Evolutionary conservation across 2,888 invertebrate genomes (phyloP), one percentile per base, ranked within the genome.

Genomic region (Mesodorylaimus sp.): DNA sequence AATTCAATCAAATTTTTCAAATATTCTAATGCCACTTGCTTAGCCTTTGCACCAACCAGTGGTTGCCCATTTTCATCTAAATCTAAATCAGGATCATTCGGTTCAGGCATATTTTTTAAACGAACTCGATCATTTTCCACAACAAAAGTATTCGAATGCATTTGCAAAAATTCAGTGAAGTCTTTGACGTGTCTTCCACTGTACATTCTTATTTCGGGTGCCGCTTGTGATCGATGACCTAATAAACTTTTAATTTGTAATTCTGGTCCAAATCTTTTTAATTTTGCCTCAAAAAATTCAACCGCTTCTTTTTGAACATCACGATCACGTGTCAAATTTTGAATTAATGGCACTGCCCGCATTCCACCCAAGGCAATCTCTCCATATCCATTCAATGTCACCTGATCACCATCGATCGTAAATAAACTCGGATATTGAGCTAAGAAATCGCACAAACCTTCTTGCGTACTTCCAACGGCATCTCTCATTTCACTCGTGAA

Each of bases 401-500:
- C 67, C 51, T 63, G 61, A 70, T 91, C 89, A 59, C 85, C 93
- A 67, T 88, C 83, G 63, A 97, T 82, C 60, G 79, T 77, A 75
- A 97, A 97, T 64, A 97, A 77, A 55, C 88, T 82, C 60, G 97
- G 95, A 75, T 91, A 93, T 69, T 91, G 88, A 50, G 80, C 77
- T 64, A 97, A 77, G 73, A 97, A 95, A 72, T 93, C 93, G 71
- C 87, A 88, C 53, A 97, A 76, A 51, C 95, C 88, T 45, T 45
- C 63, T 52, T 64, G 62, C 2, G 63, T 65, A 24, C 60, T 60
- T 28, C 64, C 64, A 16, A 62, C 64, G 25, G 64, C 61, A 71
- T 87, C 87, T 61, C 88, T 76, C 93, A 95, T 95, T 74, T 95
- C 95, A 73, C 89, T 86, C 24, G 95, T 91, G 72, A 97, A 97